Base-by-base conservation (phyloP, 2,888 invertebrate species). In the Melinaea marsaeus region DNA sequence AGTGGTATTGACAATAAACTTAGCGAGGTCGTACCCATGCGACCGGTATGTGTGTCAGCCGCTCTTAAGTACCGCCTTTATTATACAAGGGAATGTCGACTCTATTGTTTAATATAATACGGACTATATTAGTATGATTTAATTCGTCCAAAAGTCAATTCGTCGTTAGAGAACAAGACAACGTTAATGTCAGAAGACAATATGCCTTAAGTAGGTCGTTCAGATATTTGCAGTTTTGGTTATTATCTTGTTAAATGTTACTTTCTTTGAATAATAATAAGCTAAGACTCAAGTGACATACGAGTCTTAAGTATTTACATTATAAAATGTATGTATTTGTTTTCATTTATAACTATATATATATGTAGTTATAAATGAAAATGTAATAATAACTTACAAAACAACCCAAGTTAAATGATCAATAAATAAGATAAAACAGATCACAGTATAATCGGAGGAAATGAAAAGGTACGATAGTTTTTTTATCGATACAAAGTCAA, bases 1-100 rank as follows among this genome's bases (percentile, higher is more conserved):
- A 70, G 70, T 72, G 74, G 71, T 81, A 82, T 85, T 83, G 84
- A 83, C 85, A 83, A 77, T 86, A 82, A 84, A 84, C 81, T 85
- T 82, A 79, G 77, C 72, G 85, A 79, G 86, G 86, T 84, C 84
- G 80, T 72, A 79, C 77, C 77, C 79, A 72, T 76, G 73, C 80
- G 79, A 78, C 75, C 80, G 83, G 83, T 80, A 86, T 86, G 83
- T 88, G 71, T 86, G 88, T 77, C 87, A 81, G 81, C 84, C 84
- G 85, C 81, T 85, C 72, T 71, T 66, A 67, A 74, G 71, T 74
- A 74, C 73, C 72, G 69, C 68, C 73, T 66, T 76, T 5, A 9
- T 48, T n/a, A 13, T 34, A 9, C 63, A 84, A 78, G 66, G 68
- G 7, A 71, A 67, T 71, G 57, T 66, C 55, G 57, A 62, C 69